A percentile compares a stretch with the other conserved stretches of the same genome.
Evolutionary conservation across 2,888 invertebrate species (phyloP).

Genomic region (Flabesymbios commensalis): DNA sequence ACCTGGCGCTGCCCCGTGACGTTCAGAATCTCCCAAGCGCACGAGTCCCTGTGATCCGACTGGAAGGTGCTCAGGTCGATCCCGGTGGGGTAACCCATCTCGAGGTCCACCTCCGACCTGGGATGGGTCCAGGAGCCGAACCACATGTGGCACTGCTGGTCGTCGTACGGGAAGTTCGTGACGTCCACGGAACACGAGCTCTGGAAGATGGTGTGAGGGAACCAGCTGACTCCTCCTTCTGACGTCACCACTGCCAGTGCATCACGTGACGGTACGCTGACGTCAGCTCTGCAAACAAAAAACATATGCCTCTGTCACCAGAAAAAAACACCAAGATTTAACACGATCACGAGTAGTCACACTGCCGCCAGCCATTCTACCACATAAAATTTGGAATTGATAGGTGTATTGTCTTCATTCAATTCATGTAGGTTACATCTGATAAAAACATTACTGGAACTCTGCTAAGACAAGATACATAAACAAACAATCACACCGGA

Average conservation of each 20-base stretch:
- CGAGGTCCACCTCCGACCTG: constrained; percentile 15
- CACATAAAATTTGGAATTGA: too few relatives aligned
- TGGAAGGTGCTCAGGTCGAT: constrained; percentile 15
- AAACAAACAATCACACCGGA: too few relatives aligned
- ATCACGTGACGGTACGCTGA: constrained; percentile 9
- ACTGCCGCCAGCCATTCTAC: too few relatives aligned
- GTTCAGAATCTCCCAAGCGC: constrained; percentile 15
- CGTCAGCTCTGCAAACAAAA: constrained; percentile 18
- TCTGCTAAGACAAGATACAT: too few relatives aligned
- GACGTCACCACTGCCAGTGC: constrained; percentile 19
- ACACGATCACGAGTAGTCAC: too few relatives aligned
- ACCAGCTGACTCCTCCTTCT: constrained; percentile 24
- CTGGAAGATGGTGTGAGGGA: constrained; percentile 24
- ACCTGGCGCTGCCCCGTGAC: neutral
- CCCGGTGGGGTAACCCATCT: constrained; percentile 11
- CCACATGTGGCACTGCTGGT: constrained; percentile 26
- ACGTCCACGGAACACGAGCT: constrained; percentile 26
- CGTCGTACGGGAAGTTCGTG: constrained; percentile 26
- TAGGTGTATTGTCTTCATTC: too few relatives aligned
- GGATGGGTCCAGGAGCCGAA: constrained; percentile 31
- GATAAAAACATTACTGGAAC: too few relatives aligned
- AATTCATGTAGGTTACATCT: too few relatives aligned
- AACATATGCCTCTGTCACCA: too few relatives aligned
- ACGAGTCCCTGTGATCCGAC: constrained; percentile 16
- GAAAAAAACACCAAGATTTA: too few relatives aligned